phyloP scores from a whole-genome alignment of 2,888 invertebrate species.

The Meloe dianella region DNA sequence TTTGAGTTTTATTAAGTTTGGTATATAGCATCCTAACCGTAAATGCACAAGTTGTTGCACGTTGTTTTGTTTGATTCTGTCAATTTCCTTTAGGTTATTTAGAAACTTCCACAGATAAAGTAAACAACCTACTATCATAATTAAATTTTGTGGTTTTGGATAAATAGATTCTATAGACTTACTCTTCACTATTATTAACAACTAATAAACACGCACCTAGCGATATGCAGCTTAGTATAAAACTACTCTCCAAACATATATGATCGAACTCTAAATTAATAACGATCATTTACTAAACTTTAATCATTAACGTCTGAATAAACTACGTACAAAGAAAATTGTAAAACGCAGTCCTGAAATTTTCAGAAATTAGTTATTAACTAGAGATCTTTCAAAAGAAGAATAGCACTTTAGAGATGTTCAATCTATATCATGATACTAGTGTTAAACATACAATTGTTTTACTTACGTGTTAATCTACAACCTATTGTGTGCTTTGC shows the following conservation, averaged over 20 bases:
- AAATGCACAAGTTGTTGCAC: slow-evolving; percentile 12
- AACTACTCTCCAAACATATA: neutral
- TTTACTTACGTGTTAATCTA: too few species aligned
- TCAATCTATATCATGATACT: too few species aligned
- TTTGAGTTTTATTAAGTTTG: neutral
- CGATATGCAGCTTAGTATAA: neutral
- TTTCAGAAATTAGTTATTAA: too few species aligned
- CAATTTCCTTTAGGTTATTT: slow-evolving; percentile 11
- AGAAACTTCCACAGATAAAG: slow-evolving; percentile 13
- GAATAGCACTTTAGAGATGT: too few species aligned
- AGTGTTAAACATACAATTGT: too few species aligned
- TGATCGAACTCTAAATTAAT: neutral
- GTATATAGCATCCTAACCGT: neutral
- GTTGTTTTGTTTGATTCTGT: slow-evolving; percentile 11
- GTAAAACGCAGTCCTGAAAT: too few species aligned
- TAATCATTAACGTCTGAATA: neutral
- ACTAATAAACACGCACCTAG: neutral
- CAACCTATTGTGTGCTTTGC: too few species aligned
- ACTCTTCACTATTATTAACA: neutral
- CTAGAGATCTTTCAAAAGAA: too few species aligned
- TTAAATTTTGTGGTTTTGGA: neutral
- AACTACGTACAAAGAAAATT: too few species aligned
- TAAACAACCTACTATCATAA: neutral
- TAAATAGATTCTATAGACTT: neutral
- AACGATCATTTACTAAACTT: neutral